Conservation (phyloP, 1,140 invertebrate species). For the Lineus longissimus region DNA sequence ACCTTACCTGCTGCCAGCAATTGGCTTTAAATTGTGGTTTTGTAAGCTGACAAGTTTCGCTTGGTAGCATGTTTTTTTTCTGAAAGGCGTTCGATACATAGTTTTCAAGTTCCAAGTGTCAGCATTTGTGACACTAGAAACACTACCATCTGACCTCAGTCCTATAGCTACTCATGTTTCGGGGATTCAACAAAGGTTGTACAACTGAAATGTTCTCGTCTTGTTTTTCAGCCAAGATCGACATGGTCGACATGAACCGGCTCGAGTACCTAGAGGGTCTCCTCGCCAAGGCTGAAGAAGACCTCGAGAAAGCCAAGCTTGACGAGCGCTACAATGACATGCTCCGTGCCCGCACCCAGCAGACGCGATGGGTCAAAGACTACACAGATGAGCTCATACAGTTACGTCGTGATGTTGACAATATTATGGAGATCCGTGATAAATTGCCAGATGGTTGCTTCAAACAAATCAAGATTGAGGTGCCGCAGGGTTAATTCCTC, state of each 20-base stretch:
- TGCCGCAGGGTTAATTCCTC: neutral
- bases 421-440: slow-evolving; percentile 78
- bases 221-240: slow-evolving; percentile 28
- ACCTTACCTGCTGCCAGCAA: no score
- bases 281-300: slow-evolving; percentile 68
- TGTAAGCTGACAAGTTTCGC: no score
- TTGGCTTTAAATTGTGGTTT: no score
- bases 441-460: slow-evolving; percentile 81
- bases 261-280: slow-evolving; percentile 71
- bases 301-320: slow-evolving; percentile 70
- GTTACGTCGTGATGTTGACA: slow-evolving; percentile 75
- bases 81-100: no score
- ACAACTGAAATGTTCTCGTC: slow-evolving; percentile 1
- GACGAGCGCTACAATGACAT: slow-evolving; percentile 58
- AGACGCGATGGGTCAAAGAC: slow-evolving; percentile 74
- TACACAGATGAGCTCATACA: slow-evolving; percentile 75
- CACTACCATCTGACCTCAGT: no score
- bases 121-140: no score
- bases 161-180: neutral
- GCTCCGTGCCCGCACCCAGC: slow-evolving; percentile 42
- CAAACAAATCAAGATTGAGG: slow-evolving; percentile 59
- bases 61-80: no score
- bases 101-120: no score
- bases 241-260: slow-evolving; percentile 60
- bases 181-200: no score